Evolutionary conservation across 1,140 invertebrate species (phyloP).

Genomic region (fruit fly (Drosophila melanogaster)): Release_6_plus_ISO1_MT NT_033777.3:27124501-27125000

Average conservation of each 20-base stretch:
- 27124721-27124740: background rate
- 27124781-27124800: constrained; percentile 59
- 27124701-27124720: constrained; percentile 3
- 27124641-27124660: constrained; percentile 12
- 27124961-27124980: constrained; percentile 52
- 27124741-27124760: constrained; percentile 1
- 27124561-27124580: constrained; percentile 6
- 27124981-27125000: constrained; percentile 61
- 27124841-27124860: constrained; percentile 73
- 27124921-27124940: constrained; percentile 38
- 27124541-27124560: background rate
- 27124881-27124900: constrained; percentile 53
- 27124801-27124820: constrained; percentile 42
- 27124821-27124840: constrained; percentile 54
- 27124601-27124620: background rate
- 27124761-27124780: constrained; percentile 61
- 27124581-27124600: background rate
- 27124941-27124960: constrained; percentile 24
- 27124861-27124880: constrained; percentile 55
- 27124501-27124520: background rate
- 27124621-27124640: background rate
- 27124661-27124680: constrained; percentile 12
- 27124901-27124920: constrained; percentile 71
- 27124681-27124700: constrained; percentile 23
- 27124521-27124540: background rate